phyloP scores from a whole-genome alignment of 2,888 invertebrate genomes.

The Perizoma flavofasciatum region DNA sequence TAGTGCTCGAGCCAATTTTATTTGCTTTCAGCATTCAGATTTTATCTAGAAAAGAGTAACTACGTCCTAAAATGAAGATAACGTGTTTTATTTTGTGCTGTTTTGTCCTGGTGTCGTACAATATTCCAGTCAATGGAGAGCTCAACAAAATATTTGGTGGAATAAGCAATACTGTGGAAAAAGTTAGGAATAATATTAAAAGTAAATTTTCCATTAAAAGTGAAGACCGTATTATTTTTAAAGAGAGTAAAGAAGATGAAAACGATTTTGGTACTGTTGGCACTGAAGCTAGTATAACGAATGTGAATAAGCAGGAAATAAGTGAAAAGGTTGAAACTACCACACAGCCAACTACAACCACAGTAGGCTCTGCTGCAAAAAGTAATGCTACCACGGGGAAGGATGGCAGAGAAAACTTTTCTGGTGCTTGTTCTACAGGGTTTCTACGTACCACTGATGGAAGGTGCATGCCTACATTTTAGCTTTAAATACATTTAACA shows the following conservation, averaged over 20 bases:
- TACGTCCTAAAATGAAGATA: constrained; percentile 50
- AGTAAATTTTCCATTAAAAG: constrained; percentile 32
- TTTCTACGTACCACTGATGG: constrained; percentile 64
- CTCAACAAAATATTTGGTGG: constrained; percentile 46
- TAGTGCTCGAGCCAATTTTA: constrained; percentile 1
- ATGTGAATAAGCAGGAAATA: constrained; percentile 3
- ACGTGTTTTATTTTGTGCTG: constrained; percentile 45
- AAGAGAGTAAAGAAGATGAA: constrained; percentile 31
- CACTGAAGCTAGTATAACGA: not conserved
- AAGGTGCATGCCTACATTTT: constrained; percentile 58
- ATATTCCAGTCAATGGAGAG: constrained; percentile 46
- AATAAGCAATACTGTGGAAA: constrained; percentile 44
- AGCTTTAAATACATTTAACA: constrained; percentile 29
- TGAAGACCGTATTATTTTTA: constrained; percentile 32
- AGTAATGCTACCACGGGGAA: constrained; percentile 41
- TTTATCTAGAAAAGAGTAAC: constrained; percentile 39
- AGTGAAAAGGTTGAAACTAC: constrained; percentile 11
- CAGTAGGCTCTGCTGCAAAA: constrained; percentile 27
- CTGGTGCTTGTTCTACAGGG: constrained; percentile 59
- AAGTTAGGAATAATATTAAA: constrained; percentile 47
- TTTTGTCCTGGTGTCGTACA: constrained; percentile 41
- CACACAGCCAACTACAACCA: constrained; percentile 25
- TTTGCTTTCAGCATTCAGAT: constrained; percentile 24
- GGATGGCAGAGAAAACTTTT: constrained; percentile 63
- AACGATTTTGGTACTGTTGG: constrained; percentile 1